Base-by-base conservation (phyloP, 2,797 vertebrate genomes). In the Poeciliopsis infans region DNA sequence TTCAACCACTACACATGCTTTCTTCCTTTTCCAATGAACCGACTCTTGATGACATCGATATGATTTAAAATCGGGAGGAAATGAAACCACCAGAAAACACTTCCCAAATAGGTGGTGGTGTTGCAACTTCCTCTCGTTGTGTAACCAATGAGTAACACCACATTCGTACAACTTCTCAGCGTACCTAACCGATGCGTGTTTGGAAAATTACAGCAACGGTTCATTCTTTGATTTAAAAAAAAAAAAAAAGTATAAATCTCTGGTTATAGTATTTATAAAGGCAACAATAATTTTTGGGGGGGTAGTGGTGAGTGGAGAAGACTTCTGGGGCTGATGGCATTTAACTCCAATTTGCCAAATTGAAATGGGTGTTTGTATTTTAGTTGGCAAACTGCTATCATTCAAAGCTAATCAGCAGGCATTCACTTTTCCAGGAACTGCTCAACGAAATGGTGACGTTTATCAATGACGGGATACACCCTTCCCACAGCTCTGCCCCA, bases 381-480 rank as follows among this genome's bases (percentile, higher is more conserved):
- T 75, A 82, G 66, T 82, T 69, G 59, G 75, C 3, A 46, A 49
- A 49, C 75, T 39, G 8, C 68, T 46, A 18, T n/a, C 75, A 85
- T 59, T 39, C 7, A 74, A 70, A 61, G 74, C 88, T 94, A 93
- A 93, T 94, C 93, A 92, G 88, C 91, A 80, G 89, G 90, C 81
- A 88, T 81, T 90, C 75, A 74, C 78, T 79, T 75, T 95, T 95
- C 93, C 85, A 86, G 81, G 92, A 95, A 94, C 36, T 79, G 77
- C 86, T 86, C 74, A 94, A 93, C 90, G 39, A 93, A 92, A 90
- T 46, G 61, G 83, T 71, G 78, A 73, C 87, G 91, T 94, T 94
- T 93, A 95, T 95, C 94, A 95, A 93, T 94, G 86, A 85, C 39
- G 79, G 75, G 88, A 82, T 92, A 93, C 93, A 88, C 91, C 91